A percentile compares a stretch with the other conserved stretches of the same genome.
Evolutionary conservation across 2,888 invertebrate genomes (phyloP).

Genomic region (Lasiommata megera): DNA sequence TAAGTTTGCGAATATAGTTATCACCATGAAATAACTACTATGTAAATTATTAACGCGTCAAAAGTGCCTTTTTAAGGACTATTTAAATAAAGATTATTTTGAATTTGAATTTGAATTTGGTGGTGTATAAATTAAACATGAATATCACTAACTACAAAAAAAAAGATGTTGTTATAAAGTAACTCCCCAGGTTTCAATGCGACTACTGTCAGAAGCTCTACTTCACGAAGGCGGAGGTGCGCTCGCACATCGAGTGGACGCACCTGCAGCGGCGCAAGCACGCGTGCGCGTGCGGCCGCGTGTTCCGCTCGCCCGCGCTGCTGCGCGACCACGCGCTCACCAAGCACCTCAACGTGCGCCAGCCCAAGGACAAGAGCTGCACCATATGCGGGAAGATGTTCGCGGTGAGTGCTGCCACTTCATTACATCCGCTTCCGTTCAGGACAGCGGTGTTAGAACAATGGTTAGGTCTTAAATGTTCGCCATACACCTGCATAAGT

Average conservation of each 20-base stretch:
- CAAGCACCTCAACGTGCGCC: constrained; percentile 34
- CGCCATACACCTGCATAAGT: too few relatives aligned
- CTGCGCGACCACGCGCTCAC: constrained; percentile 40
- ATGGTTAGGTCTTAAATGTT: too few relatives aligned
- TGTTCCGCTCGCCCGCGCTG: constrained; percentile 48
- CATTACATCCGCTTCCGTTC: too few relatives aligned
- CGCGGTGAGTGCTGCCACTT: constrained; percentile 36
- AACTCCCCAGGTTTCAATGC: constrained; percentile 50
- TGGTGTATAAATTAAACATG: neutral
- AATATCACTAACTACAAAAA: too few relatives aligned
- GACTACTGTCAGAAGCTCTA: constrained; percentile 49
- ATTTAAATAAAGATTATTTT: too few relatives aligned
- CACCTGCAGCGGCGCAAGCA: constrained; percentile 42
- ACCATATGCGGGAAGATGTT: constrained; percentile 46
- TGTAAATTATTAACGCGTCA: too few relatives aligned
- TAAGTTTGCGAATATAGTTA: too few relatives aligned
- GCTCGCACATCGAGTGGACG: constrained; percentile 53
- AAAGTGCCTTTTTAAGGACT: too few relatives aligned
- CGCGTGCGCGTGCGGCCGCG: constrained; percentile 48
- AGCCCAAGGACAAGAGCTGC: constrained; percentile 41
- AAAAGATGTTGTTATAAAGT: too few relatives aligned
- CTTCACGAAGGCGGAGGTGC: constrained; percentile 53
- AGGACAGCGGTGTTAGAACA: too few relatives aligned
- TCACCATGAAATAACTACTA: too few relatives aligned
- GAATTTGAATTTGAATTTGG: too few relatives aligned